Conservation (phyloP, 2,888 invertebrate genomes). For the Blastobasis adustella region DNA sequence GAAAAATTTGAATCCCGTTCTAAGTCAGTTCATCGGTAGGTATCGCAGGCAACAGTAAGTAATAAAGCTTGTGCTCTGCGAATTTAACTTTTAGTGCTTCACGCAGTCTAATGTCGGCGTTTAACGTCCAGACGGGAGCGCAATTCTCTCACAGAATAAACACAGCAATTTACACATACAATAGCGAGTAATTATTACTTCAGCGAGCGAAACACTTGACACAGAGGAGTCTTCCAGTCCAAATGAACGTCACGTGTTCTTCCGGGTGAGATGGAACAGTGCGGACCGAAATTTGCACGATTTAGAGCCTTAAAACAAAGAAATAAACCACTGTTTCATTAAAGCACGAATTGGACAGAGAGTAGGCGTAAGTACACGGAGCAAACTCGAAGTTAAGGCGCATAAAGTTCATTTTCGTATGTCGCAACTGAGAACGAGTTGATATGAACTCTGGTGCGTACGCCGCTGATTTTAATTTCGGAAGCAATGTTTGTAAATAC, state of each 20-base stretch:
- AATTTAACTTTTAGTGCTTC: too few relatives aligned
- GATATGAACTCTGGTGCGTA: conserved; percentile 11
- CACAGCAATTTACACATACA: conserved; percentile 12
- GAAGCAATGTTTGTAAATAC: conserved; percentile 19
- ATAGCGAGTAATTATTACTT: conserved; percentile 33
- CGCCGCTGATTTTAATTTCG: conserved; percentile 19
- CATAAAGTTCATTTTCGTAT: conserved; percentile 16
- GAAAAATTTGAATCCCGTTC: too few relatives aligned
- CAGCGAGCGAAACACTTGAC: conserved; percentile 20
- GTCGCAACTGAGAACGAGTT: conserved; percentile 13
- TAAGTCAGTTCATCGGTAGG: too few relatives aligned
- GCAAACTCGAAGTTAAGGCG: conserved; percentile 7
- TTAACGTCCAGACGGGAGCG: too few relatives aligned
- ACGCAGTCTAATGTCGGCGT: too few relatives aligned
- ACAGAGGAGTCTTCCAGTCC: conserved; percentile 17
- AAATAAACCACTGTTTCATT: conserved; percentile 8
- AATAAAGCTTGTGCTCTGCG: too few relatives aligned
- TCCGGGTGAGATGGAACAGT: conserved; percentile 11
- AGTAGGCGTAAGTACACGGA: conserved; percentile 3
- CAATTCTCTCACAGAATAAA: too few relatives aligned
- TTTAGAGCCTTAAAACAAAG: conserved; percentile 8
- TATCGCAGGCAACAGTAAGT: too few relatives aligned
- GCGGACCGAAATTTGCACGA: conserved; percentile 13
- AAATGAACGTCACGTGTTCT: conserved; percentile 20
- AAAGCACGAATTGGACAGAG: neutral